These are phyloP conservation scores for Metridium senile DNA, from an alignment of 92 coral and sea anemone species.

Conservation along the genomic window DNA sequence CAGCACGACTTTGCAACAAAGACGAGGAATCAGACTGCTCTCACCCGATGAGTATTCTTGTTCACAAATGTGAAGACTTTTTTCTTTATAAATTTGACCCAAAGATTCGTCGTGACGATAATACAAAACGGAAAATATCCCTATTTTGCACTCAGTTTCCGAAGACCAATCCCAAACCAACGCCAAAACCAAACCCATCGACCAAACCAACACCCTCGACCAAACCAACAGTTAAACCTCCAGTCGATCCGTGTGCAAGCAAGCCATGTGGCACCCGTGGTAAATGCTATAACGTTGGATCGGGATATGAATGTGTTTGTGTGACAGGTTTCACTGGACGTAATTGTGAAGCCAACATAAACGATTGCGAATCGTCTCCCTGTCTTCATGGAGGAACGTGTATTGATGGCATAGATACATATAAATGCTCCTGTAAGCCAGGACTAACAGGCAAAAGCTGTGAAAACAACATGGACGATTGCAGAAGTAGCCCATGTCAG, in stretches of 20 bases:
- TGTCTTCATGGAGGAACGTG: conserved; percentile 32
- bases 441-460: conserved; percentile 14
- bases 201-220: not conserved
- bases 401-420: conserved; percentile 3
- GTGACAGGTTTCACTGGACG: not conserved
- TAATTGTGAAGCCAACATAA: not conserved
- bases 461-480: conserved; percentile 12
- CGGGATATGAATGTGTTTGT: conserved; percentile 1
- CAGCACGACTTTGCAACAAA: no score
- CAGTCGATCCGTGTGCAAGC: not conserved
- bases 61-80: not conserved
- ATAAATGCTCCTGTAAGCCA: conserved; percentile 2
- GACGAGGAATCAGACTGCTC: no score
- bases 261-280: not conserved
- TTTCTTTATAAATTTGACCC: not conserved
- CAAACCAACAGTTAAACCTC: not conserved
- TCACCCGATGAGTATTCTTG: not conserved
- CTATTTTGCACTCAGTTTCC: not conserved
- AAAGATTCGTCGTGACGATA: not conserved
- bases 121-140: no score
- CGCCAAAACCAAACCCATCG: not conserved
- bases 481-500: conserved; percentile 13
- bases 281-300: not conserved
- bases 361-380: conserved; percentile 24
- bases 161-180: not conserved